phyloP scores from a whole-genome alignment of 2,797 vertebrate genomes.

The Sebastes ruberrimus region DNA sequence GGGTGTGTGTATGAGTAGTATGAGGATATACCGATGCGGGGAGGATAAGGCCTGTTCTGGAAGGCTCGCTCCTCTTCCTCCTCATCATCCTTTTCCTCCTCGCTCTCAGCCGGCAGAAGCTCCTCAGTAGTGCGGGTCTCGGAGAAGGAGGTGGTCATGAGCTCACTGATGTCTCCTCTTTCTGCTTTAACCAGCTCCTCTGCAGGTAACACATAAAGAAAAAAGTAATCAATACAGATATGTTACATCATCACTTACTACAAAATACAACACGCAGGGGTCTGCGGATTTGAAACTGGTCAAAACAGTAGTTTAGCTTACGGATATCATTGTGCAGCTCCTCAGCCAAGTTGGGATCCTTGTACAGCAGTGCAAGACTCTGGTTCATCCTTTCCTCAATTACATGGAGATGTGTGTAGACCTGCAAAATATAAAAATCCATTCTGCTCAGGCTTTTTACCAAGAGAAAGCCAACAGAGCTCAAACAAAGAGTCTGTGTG shows the following conservation, averaged over 20 bases:
- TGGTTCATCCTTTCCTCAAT: conserved; percentile 95
- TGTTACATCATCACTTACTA: background rate
- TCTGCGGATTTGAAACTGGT: background rate
- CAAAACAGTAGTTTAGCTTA: conserved; percentile 61
- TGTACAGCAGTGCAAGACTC: conserved; percentile 90
- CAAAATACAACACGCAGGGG: no score
- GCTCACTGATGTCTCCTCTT: conserved; percentile 83
- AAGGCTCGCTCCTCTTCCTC: conserved; percentile 84
- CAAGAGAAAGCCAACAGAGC: background rate
- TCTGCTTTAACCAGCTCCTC: conserved; percentile 84
- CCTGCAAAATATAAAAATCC: conserved; percentile 60
- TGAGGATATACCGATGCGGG: conserved; percentile 73
- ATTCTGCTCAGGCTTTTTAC: background rate
- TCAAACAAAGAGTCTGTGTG: background rate
- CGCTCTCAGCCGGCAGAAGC: conserved; percentile 83
- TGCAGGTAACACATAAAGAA: conserved; percentile 4
- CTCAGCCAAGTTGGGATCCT: conserved; percentile 86
- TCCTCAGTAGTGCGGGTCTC: conserved; percentile 86
- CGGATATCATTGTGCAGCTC: conserved; percentile 88
- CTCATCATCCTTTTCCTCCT: conserved; percentile 85
- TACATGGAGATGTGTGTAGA: conserved; percentile 93
- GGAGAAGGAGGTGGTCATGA: conserved; percentile 87
- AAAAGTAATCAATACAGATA: background rate
- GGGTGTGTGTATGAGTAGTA: background rate
- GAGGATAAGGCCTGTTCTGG: conserved; percentile 84